Base-by-base conservation (phyloP, 92 coral and sea anemone species). In the Galaxea fascicularis region DNA sequence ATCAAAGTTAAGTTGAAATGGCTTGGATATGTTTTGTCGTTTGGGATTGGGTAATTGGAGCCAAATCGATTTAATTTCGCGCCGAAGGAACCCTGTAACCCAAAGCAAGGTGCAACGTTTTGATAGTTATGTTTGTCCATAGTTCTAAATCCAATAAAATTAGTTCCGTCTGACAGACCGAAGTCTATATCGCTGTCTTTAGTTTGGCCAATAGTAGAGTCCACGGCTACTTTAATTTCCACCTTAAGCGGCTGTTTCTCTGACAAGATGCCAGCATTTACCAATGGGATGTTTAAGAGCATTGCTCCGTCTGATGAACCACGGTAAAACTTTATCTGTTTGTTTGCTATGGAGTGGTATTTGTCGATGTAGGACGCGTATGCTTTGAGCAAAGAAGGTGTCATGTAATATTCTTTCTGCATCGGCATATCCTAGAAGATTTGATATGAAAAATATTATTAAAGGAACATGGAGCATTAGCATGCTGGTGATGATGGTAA, bases 251-350 rank as follows among this genome's bases (percentile, higher is more conserved):
- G 66, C 21, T 29, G 15, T 26, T 60, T 21, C 3, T 26, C 29
- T 28, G 24, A 9, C 24, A 60, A 60, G 25, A 28, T 14, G 25
- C 66, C 66, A 22, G 29, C 30, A 21, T 60, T 7, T 4, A 60
- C 25, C 30, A 60, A n/a, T 22, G 66, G 66, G 22, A 60, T 15
- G 10, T 24, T 10, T 8, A 60, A 11, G 15, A 60, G 66, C 6
- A 60, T 10, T 6, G 41, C 41, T 35, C 41, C 41, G 18, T 58
- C 57, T 41, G 35, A 52, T 78, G 75, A 7, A 49, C 90, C 74
- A 41, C 76, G 81, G 45, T 79, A 65, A 27, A 87, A 87, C 3
- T 76, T 79, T 47, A 87, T 69, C 62, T 80, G 86, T 27, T 46
- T 30, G 26, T 79, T n/a, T 16, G 82, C 27, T 30, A 75, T 44